Conservation (phyloP, 2,797 vertebrate genomes). For the Pipistrellus pygmaeus region DNA sequence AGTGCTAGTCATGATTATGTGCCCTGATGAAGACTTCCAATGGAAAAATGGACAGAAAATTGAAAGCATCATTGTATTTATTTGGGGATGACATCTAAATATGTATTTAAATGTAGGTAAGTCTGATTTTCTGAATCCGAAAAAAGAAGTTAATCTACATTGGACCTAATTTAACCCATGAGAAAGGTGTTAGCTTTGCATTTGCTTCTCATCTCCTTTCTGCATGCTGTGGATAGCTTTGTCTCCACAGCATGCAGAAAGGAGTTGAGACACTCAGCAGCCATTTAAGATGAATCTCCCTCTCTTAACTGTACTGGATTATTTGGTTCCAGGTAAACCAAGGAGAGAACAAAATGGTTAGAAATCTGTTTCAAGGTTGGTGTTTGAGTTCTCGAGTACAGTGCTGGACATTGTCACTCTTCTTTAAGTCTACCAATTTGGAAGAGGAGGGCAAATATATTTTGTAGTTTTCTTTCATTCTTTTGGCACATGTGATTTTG, state of each 20-base stretch:
- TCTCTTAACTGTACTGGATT: constrained; percentile 18
- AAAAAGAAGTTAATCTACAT: not conserved
- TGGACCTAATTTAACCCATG: not conserved
- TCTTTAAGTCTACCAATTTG: not conserved
- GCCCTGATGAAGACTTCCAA: not conserved
- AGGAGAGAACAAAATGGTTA: not conserved
- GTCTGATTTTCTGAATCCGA: not conserved
- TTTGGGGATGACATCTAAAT: not conserved
- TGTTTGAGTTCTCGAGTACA: not conserved
- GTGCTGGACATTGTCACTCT: not conserved
- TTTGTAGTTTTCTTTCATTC: constrained; percentile 20
- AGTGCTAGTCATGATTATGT: not conserved
- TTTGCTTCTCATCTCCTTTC: not conserved
- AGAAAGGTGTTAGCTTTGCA: not conserved
- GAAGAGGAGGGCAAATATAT: not conserved
- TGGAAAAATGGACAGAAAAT: not conserved
- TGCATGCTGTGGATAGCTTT: not conserved
- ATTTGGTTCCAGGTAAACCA: not conserved
- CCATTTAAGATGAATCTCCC: constrained; percentile 21
- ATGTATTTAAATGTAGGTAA: not conserved
- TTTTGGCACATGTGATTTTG: constrained; percentile 29
- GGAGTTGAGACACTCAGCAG: not conserved
- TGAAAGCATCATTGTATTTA: not conserved
- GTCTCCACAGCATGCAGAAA: not conserved
- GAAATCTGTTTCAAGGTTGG: not conserved